These are phyloP conservation scores for Pseudomyrmex dendroicus DNA, from an alignment of 1,140 invertebrate genomes.

Conservation along the genomic window DNA sequence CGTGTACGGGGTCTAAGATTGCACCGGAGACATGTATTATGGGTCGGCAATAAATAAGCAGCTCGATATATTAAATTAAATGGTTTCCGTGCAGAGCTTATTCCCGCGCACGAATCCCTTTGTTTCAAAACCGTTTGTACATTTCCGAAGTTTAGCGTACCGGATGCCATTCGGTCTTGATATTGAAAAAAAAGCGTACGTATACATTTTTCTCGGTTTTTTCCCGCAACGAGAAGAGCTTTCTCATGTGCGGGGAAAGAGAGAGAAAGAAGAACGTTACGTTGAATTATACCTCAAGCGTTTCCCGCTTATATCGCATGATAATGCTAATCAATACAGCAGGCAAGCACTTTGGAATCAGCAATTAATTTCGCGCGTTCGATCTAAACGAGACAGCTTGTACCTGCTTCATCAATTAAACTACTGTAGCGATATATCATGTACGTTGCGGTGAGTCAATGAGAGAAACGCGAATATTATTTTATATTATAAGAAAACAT, in stretches of 20 bases:
- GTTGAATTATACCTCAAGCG: constrained; percentile 9
- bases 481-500: background rate
- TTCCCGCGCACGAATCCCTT: background rate
- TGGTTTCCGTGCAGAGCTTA: too few species aligned
- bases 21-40: constrained; percentile 68
- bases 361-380: constrained; percentile 52
- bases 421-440: constrained; percentile 29
- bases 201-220: background rate
- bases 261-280: background rate
- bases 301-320: background rate
- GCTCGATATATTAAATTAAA: constrained; percentile 20
- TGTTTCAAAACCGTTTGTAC: background rate
- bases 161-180: background rate
- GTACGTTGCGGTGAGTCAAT: constrained; percentile 33
- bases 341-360: constrained; percentile 31
- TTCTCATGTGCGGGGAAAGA: too few species aligned
- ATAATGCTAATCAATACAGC: constrained; percentile 25
- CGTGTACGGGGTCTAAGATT: constrained; percentile 62
- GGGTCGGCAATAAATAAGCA: constrained; percentile 72
- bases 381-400: constrained; percentile 46
- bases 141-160: background rate
- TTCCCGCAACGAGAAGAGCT: background rate
- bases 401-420: constrained; percentile 54
- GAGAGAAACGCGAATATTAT: constrained; percentile 26
- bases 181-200: background rate